A percentile compares a stretch with the other conserved stretches of the same genome.
Conservation (phyloP, 2,113 vertebrate species). For the Petrocephalus microphthalmus region DNA sequence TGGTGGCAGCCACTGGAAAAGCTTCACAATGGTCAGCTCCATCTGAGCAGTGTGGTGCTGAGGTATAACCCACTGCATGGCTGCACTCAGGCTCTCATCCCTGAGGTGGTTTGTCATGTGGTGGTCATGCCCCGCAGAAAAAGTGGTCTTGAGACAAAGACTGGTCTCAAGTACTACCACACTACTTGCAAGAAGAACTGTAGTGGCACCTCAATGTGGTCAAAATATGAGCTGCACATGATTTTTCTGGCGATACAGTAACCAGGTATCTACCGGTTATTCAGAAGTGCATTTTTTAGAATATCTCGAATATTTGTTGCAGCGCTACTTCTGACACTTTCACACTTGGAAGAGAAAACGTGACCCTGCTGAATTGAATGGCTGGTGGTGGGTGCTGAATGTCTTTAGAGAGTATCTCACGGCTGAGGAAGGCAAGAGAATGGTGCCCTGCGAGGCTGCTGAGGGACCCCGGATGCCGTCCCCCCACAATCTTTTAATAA, state of each 20-base stretch:
- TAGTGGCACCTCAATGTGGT: not conserved
- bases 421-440: not conserved
- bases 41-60: too few relatives aligned
- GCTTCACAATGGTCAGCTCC: too few relatives aligned
- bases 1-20: too few relatives aligned
- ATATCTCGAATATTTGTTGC: not conserved
- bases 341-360: not conserved
- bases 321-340: not conserved
- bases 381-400: not conserved
- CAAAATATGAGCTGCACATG: not conserved
- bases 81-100: too few relatives aligned
- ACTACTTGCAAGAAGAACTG: not conserved
- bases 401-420: not conserved
- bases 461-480: not conserved
- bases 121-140: too few relatives aligned
- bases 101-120: too few relatives aligned
- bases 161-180: too few relatives aligned
- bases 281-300: not conserved
- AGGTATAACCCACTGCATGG: too few relatives aligned
- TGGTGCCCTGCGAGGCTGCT: not conserved
- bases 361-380: not conserved
- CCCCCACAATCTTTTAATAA: conserved; percentile 21
- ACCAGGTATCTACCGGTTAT: not conserved
- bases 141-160: too few relatives aligned
- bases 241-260: not conserved